A percentile compares a stretch with the other conserved stretches of the same genome.
Evolutionary conservation across 1,140 invertebrate species (phyloP).

Genomic region (Colletes latitarsis): DNA sequence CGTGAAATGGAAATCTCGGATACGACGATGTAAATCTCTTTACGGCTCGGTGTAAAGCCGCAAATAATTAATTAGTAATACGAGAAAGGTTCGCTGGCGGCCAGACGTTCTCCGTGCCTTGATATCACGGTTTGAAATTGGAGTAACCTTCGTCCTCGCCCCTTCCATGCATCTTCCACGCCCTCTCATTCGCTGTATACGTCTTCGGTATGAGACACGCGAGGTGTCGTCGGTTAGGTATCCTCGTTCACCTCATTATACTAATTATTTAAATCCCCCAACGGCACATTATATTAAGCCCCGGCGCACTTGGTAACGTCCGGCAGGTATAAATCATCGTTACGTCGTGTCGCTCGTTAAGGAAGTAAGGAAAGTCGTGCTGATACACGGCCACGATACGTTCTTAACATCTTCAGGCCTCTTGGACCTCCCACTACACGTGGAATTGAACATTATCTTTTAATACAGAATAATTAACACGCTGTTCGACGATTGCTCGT

Average conservation of each 20-base stretch:
- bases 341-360: constrained; percentile 51
- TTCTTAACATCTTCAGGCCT: neutral
- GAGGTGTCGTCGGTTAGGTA: constrained; percentile 49
- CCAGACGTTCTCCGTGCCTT: constrained; percentile 64
- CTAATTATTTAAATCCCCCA: constrained; percentile 73
- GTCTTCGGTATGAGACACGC: constrained; percentile 60
- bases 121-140: constrained; percentile 69
- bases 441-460: too few species aligned
- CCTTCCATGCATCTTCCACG: too few species aligned
- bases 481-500: too few species aligned
- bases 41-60: constrained; percentile 63
- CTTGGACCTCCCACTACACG: too few species aligned
- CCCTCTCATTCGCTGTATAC: neutral
- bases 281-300: constrained; percentile 60
- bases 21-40: constrained; percentile 65
- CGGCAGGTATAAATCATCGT: constrained; percentile 56
- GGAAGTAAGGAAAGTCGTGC: constrained; percentile 44
- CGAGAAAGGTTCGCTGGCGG: constrained; percentile 71
- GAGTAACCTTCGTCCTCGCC: constrained; percentile 46
- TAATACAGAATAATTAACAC: too few species aligned
- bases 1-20: neutral
- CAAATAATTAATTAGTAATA: constrained; percentile 78
- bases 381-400: neutral
- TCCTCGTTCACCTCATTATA: constrained; percentile 71
- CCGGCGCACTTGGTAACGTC: constrained; percentile 41